Conservation (phyloP, 2,888 invertebrate genomes). For the Himalopsyche japonica region DNA sequence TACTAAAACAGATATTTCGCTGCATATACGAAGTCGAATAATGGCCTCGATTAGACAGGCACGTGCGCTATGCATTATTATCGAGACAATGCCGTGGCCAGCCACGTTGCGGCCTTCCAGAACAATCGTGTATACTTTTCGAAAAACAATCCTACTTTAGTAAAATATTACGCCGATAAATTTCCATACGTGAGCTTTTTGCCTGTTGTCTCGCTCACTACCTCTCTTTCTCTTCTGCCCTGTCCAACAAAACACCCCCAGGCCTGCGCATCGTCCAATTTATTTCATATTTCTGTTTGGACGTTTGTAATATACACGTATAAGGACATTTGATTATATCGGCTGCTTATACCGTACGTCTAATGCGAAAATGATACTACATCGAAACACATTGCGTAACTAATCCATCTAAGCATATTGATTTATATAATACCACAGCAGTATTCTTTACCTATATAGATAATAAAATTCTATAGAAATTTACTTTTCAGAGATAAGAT, state of each 20-base stretch:
- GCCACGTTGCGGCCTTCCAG: neutral
- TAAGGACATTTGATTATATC: neutral
- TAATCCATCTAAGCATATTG: neutral
- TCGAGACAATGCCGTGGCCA: slow-evolving; percentile 6
- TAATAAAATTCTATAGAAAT: too few species aligned
- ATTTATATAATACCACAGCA: neutral
- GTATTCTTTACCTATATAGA: too few species aligned
- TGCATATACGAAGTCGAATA: neutral
- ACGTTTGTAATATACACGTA: neutral
- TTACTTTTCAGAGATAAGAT: too few species aligned
- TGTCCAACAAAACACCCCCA: neutral
- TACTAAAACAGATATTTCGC: neutral
- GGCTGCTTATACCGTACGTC: neutral
- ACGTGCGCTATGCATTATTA: neutral
- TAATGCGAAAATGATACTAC: neutral
- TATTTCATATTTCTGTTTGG: neutral
- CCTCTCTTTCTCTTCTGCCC: neutral
- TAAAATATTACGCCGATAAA: slow-evolving; percentile 27
- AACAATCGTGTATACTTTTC: slow-evolving; percentile 4
- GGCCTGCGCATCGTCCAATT: neutral
- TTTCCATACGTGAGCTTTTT: slow-evolving; percentile 19
- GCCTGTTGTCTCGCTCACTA: neutral
- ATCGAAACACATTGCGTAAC: neutral
- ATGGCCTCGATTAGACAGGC: neutral
- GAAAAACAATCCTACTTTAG: slow-evolving; percentile 23